Base-by-base conservation (phyloP, 37 sponge, comb jelly and placozoan species). In the Beroe ovata region DNA sequence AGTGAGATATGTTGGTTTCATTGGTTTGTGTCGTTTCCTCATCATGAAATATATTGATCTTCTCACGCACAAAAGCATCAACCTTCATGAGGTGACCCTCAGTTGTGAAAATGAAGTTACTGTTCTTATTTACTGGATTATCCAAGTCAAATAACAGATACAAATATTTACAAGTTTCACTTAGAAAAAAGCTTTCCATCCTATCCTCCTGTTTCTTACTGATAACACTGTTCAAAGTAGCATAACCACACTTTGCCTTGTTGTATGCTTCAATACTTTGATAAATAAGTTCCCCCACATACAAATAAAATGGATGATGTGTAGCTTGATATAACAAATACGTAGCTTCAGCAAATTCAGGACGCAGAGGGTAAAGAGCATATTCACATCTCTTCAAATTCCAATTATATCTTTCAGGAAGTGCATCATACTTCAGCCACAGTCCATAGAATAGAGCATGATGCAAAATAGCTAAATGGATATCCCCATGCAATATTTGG, bases 181-280 rank as follows among this genome's bases (percentile, higher is more conserved):
- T 97, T 30, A 97, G 94, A 69, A 97, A 97, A 92, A 97, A 97
- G 89, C 97, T 97, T 92, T 97, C 97, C 97, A 97, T 97, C 63
- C 97, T 64, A 84, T 97, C 97, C 72, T 97, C 97, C 58, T 90
- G 92, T 29, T 92, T 88, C 89, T 93, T 97, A 60, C 92, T 90
- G 26, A 92, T 71, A n/a, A 97, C 95, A 92, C 94, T 93, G 77
- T 97, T 95, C 4, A 97, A 36, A 35, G 97, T 97, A 19, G 95
- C 94, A 90, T 97, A 97, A 0, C 97, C 97, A 92, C 97, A 97
- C 62, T 94, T 93, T 39, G 94, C 90, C 61, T 90, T 92, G 20
- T 92, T 63, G 60, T 94, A 90, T 28, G 90, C 88, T 36, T 97
- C 92, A 19, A 97, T 23, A 64, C 93, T 94, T 39, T 92, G 88